Base-by-base conservation (phyloP, 2,797 vertebrate genomes). In the Muraenolepis orangiensis region DNA sequence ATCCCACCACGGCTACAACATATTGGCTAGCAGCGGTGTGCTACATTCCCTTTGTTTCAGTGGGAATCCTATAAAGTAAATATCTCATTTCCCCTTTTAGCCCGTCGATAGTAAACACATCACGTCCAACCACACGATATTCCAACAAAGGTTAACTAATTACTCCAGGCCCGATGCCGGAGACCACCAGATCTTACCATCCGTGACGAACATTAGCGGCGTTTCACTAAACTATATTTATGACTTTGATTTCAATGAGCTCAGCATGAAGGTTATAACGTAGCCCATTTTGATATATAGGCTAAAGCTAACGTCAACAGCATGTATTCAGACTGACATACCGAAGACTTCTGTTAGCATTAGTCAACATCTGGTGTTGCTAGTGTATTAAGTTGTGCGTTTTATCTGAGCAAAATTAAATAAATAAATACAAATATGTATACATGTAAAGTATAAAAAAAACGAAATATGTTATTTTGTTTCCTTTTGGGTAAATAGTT, bases 31-130 rank as follows among this genome's bases (percentile, higher is more conserved):
- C 51, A 57, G 51, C 6, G 51, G 51, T 2, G n/a, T 57, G 51
- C 51, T n/a, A 57, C 51, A 57, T 57, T 57, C 51, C 51, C 51
- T 57, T 57, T 57, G 69, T 70, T 70, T 70, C 69, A 23, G 20
- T 8, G 51, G 51, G 51, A 57, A 57, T 57, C 51, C 20, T 57
- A n/a, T 57, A 57, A n/a, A 57, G 51, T 57, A 57, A 57, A 57
- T 23, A 57, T 57, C 51, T 57, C 51, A 57, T n/a, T 57, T 57
- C 36, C 51, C 51, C 51, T 23, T 46, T n/a, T n/a, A 57, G 51
- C 51, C 51, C 51, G 20, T 23, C 13, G 51, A 57, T 57, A 57
- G 51, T 57, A 57, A 57, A 57, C 51, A 57, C 6, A 23, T 57
- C 20, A 23, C 23, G 20, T 57, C 20, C n/a, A 57, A 57, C 7